Evolutionary conservation across 2,888 invertebrate species (phyloP), one percentile per base, ranked within the genome.

Genomic region (Lingula anatina): DNA sequence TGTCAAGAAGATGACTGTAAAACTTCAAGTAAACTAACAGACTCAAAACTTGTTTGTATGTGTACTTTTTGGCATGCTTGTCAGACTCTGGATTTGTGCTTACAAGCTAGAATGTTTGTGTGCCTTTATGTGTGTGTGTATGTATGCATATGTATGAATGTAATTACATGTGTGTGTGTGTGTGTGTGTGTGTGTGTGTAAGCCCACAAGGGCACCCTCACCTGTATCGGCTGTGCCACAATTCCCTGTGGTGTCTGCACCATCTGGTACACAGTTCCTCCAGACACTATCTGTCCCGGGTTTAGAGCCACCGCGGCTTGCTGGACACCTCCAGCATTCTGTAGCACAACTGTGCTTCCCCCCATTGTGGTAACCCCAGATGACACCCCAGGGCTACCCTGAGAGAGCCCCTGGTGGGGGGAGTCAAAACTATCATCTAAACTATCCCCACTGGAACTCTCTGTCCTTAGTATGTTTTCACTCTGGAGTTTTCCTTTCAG

Each of bases 401-500:
- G n/a, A n/a, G n/a, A n/a, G n/a, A n/a, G n/a, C n/a, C n/a, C n/a
- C 44, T 3, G 42, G 15, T 3, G 47, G 15, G 18, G 26, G 20
- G 7, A 15, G 3, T 24, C 20, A 18, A 36, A 26, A 21, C 9
- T 38, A 27, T 38, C 38, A 3, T 48, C 48, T n/a, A 9, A 31
- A n/a, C 35, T 31, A 31, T 31, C 9, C 9, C 9, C 9, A 12
- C n/a, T 12, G 15, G 9, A 9, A 36, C 28, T 41, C 27, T 69
- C 69, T 18, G 65, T 62, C 20, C 69, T 62, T 25, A 76, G 60
- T 18, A 76, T 56, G 37, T 72, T 70, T 42, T 75, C 75, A 57
- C 71, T 73, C 46, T 76, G 74, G 12, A 77, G 60, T 56, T 76
- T 76, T 86, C 56, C 89, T 75, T 91, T 91, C 60, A 93, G 81